A percentile compares a stretch with the other conserved stretches of the same genome.
Conservation (phyloP, 2,888 invertebrate genomes). For the Nymphalis c-album region DNA sequence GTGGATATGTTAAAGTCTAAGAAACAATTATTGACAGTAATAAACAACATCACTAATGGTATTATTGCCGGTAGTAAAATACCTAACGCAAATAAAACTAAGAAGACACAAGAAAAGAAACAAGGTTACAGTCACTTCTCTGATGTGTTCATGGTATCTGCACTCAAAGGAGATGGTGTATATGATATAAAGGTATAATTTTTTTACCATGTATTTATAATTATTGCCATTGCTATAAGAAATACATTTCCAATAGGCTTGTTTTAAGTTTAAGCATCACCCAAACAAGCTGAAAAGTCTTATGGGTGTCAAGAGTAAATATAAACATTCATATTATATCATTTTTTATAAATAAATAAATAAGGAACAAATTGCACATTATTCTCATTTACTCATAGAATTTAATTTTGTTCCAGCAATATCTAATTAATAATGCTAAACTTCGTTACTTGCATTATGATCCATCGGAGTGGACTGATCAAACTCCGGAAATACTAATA, state of each 20-base stretch:
- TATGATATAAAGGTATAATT: slow-evolving; percentile 83
- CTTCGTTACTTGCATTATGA: slow-evolving; percentile 85
- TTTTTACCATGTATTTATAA: neutral
- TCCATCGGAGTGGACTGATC: slow-evolving; percentile 86
- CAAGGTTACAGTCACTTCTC: slow-evolving; percentile 84
- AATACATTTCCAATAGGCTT: no score
- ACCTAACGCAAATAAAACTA: slow-evolving; percentile 51
- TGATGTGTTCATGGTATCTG: slow-evolving; percentile 95
- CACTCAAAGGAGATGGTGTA: slow-evolving; percentile 88
- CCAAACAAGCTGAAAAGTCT: no score
- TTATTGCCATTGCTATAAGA: no score
- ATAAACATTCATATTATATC: no score
- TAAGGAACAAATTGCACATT: no score
- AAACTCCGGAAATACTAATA: slow-evolving; percentile 85
- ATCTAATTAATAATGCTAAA: slow-evolving; percentile 85
- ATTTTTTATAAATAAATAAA: no score
- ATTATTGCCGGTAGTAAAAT: slow-evolving; percentile 70
- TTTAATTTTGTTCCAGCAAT: no score
- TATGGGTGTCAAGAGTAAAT: no score
- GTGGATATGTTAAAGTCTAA: slow-evolving; percentile 87
- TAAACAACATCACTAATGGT: slow-evolving; percentile 85
- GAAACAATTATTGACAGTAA: slow-evolving; percentile 86
- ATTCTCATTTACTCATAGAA: no score
- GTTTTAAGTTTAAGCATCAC: no score
- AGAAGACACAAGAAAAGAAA: slow-evolving; percentile 44